phyloP scores from a whole-genome alignment of 1,140 invertebrate species.

The Conus betulinus region DNA sequence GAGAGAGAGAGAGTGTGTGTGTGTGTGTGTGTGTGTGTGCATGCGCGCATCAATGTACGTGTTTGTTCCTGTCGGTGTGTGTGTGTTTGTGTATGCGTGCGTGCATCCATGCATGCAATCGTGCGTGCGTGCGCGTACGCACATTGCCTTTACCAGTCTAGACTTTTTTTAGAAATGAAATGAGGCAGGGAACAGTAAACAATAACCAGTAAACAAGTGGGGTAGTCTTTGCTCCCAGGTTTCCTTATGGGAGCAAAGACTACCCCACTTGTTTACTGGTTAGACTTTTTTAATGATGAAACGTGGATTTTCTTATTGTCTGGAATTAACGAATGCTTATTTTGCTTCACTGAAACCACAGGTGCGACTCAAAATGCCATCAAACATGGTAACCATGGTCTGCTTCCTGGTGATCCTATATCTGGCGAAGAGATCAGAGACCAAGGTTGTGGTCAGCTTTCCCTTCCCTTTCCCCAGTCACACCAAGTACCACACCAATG shows the following conservation, averaged over 20 bases:
- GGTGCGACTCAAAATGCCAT: background rate
- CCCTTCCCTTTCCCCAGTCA: conserved; percentile 30
- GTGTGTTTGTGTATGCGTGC: background rate
- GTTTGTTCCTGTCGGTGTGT: too few species aligned
- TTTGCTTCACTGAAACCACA: background rate
- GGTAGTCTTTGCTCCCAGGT: too few species aligned
- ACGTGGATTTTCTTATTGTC: conserved; percentile 41
- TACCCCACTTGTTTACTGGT: too few species aligned
- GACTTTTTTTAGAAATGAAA: too few species aligned
- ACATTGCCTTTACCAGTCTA: background rate
- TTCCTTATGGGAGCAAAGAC: too few species aligned
- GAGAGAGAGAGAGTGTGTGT: background rate
- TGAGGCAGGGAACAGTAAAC: too few species aligned
- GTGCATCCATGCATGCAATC: too few species aligned
- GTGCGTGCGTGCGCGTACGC: background rate
- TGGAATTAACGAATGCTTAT: conserved; percentile 44
- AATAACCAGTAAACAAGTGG: too few species aligned
- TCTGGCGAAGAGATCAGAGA: background rate
- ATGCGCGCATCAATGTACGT: too few species aligned
- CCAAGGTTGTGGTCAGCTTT: conserved; percentile 33
- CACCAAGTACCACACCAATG: conserved; percentile 37
- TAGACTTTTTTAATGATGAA: too few species aligned
- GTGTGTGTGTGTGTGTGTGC: background rate
- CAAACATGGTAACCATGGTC: conserved; percentile 51
- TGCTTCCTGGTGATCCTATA: background rate